Evolutionary conservation across 2,113 vertebrate genomes (phyloP).

Genomic region (Varanus salvator): DNA sequence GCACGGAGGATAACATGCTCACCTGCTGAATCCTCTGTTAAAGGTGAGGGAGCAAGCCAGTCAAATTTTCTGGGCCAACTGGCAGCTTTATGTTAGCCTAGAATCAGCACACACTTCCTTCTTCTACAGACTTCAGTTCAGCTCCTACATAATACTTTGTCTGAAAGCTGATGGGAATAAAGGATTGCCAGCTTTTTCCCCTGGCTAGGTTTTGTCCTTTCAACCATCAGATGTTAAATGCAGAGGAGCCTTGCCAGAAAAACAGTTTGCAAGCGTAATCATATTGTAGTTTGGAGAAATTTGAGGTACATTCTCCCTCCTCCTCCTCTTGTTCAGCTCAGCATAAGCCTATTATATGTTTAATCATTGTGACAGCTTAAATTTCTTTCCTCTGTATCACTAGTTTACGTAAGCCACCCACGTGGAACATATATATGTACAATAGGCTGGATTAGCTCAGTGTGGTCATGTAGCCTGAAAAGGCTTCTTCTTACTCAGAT

Average conservation of each 20-base stretch:
- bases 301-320: neutral
- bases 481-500: neutral
- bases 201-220: neutral
- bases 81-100: neutral
- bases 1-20: neutral
- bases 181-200: neutral
- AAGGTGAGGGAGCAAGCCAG: neutral
- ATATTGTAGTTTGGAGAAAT: neutral
- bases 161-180: neutral
- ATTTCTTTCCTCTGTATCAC: neutral
- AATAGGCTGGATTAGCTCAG: neutral
- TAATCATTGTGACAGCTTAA: neutral
- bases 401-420: neutral
- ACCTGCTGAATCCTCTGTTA: neutral
- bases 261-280: neutral
- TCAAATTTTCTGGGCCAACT: neutral
- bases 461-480: neutral
- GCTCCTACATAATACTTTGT: neutral
- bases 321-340: neutral
- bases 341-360: constrained; percentile 3
- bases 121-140: neutral
- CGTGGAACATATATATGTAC: neutral
- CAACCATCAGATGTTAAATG: neutral
- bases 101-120: neutral
- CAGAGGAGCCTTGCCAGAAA: neutral